Evolutionary conservation across 2,888 invertebrate genomes (phyloP).

Genomic region (Lacanobia oleracea): DNA sequence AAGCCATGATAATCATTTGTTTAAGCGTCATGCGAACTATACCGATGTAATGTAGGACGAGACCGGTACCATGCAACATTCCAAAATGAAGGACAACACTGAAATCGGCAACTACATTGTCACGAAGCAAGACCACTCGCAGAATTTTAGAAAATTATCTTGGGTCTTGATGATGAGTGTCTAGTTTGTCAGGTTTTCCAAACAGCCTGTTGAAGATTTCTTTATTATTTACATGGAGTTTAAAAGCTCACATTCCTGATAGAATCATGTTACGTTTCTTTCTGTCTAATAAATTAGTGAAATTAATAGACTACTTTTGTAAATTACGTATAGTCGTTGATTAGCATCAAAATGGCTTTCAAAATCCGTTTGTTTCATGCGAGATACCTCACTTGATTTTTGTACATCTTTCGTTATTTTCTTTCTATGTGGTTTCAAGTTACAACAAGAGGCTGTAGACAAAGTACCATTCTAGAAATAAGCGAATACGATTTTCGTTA

Average conservation of each 20-base stretch:
- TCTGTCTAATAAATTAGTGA: not conserved
- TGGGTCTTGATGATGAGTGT: constrained; percentile 69
- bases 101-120: constrained; percentile 90
- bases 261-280: not conserved
- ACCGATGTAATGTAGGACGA: constrained; percentile 63
- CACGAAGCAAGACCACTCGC: constrained; percentile 88
- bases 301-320: no score
- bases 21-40: constrained; percentile 87
- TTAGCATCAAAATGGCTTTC: not conserved
- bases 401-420: not conserved
- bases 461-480: not conserved
- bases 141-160: constrained; percentile 64
- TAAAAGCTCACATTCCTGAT: not conserved
- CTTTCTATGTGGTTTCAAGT: not conserved
- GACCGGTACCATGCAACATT: constrained; percentile 88
- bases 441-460: not conserved
- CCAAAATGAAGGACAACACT: constrained; percentile 84
- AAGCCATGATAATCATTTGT: constrained; percentile 87
- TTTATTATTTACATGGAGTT: not conserved
- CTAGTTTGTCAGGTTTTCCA: not conserved
- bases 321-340: no score
- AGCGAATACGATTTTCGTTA: no score
- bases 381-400: not conserved
- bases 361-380: not conserved
- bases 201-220: not conserved